phyloP scores from a whole-genome alignment of 2,888 invertebrate genomes.

The Chirona hameri region DNA sequence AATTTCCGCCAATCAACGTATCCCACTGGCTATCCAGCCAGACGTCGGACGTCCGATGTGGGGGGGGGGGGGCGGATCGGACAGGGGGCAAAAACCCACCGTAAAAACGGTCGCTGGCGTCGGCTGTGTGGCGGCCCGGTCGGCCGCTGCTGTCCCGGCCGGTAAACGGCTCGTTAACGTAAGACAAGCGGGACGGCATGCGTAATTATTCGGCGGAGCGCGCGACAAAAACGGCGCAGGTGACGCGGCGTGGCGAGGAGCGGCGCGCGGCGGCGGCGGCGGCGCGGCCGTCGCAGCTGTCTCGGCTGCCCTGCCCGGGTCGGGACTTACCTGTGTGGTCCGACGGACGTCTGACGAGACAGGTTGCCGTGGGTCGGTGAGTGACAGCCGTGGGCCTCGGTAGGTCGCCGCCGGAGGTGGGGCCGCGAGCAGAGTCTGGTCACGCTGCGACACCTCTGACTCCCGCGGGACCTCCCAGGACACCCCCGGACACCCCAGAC shows the following conservation, averaged over 20 bases:
- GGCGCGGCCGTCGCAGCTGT: no score
- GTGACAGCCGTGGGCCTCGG: no score
- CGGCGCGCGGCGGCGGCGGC: no score
- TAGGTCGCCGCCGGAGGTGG: background rate
- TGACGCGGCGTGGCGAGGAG: no score
- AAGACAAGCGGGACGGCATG: background rate
- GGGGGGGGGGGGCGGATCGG: background rate
- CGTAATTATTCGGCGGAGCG: background rate
- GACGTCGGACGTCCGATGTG: no score
- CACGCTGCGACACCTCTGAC: no score
- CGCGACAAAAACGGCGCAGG: constrained; percentile 6
- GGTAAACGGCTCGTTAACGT: background rate
- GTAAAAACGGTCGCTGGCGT: background rate
- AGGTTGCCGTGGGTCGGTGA: background rate
- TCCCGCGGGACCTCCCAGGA: no score
- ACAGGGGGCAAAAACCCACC: background rate
- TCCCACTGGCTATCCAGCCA: no score
- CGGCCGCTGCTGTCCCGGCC: background rate
- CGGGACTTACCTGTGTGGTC: background rate
- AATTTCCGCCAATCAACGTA: no score
- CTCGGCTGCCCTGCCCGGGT: background rate
- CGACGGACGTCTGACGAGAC: background rate
- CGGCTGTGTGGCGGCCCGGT: background rate
- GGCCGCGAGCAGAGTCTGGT: background rate
- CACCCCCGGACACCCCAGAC: no score